Percentiles rank a stretch among this genome's conserved stretches.
phyloP scores from a whole-genome alignment of 2,888 invertebrate species.

The Lobophora halterata region DNA sequence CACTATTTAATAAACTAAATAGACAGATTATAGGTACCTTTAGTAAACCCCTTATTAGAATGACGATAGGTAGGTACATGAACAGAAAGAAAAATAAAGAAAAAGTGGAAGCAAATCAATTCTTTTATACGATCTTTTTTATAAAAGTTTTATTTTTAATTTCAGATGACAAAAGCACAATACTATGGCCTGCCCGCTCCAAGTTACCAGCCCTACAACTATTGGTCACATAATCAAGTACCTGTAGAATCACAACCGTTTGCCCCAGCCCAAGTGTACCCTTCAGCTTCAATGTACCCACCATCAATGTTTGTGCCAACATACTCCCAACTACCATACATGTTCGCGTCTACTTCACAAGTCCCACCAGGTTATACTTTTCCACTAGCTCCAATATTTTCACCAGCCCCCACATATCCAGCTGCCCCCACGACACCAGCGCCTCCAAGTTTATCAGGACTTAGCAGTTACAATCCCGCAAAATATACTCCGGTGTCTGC shows the following conservation, averaged over 20 bases:
- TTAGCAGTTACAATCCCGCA: background rate
- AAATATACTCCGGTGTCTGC: background rate
- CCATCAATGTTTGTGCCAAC: conserved; percentile 6
- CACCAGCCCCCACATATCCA: conserved; percentile 8
- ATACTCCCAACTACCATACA: background rate
- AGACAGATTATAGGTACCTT: too few species aligned
- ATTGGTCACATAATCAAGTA: conserved; percentile 4
- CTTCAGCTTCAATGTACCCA: background rate
- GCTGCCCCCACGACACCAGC: conserved; percentile 2
- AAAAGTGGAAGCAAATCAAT: too few species aligned
- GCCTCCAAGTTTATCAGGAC: background rate
- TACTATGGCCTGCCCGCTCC: conserved; percentile 15
- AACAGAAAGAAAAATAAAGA: too few species aligned
- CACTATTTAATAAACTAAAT: too few species aligned
- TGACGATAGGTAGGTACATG: too few species aligned
- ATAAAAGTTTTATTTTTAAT: background rate
- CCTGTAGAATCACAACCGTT: conserved; percentile 4
- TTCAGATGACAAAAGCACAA: conserved; percentile 22
- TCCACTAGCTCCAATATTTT: background rate
- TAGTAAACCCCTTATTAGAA: too few species aligned
- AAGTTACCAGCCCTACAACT: conserved; percentile 16
- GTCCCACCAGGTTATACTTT: background rate
- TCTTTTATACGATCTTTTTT: background rate
- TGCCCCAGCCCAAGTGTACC: background rate
- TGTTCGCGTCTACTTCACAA: background rate